Evolutionary conservation across 2,888 invertebrate genomes (phyloP), one percentile per base, ranked within the genome.

Genomic region (Ecliptopera silaceata): DNA sequence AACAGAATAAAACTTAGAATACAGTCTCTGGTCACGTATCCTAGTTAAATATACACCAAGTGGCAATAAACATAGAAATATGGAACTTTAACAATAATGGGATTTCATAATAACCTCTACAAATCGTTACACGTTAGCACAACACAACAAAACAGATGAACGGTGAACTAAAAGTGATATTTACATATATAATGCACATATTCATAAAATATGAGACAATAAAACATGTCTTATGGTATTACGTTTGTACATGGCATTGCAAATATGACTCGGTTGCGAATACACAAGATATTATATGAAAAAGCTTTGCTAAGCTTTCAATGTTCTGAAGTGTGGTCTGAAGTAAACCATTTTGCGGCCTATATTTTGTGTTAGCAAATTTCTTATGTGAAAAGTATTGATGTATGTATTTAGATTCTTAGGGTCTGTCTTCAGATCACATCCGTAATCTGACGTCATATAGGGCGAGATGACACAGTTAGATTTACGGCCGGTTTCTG

Each of bases 251-350:
- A 66, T 87, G 88, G 87, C 88, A 88, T 88, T 84, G 86, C 84
- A 85, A 82, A 77, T 86, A 87, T 85, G 88, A 88, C 85, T 85
- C 82, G 78, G 74, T 75, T 79, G 80, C 81, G 80, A 77, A 75
- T 75, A 72, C 77, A 68, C 72, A 72, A 39, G 32, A 39, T 22
- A 31, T 31, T 42, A 2, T 32, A 42, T 49, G n/a, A 42, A 41
- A 22, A n/a, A n/a, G n/a, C n/a, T n/a, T n/a, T n/a, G n/a, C n/a
- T n/a, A n/a, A n/a, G n/a, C n/a, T n/a, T n/a, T n/a, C n/a, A n/a
- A n/a, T n/a, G n/a, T n/a, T n/a, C n/a, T n/a, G n/a, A n/a, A n/a
- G n/a, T n/a, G n/a, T n/a, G n/a, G n/a, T n/a, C n/a, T n/a, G n/a
- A n/a, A n/a, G n/a, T n/a, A n/a, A n/a, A n/a, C n/a, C n/a, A n/a